Conservation (phyloP, 2,888 invertebrate species). For the Nycteola revayana region DNA sequence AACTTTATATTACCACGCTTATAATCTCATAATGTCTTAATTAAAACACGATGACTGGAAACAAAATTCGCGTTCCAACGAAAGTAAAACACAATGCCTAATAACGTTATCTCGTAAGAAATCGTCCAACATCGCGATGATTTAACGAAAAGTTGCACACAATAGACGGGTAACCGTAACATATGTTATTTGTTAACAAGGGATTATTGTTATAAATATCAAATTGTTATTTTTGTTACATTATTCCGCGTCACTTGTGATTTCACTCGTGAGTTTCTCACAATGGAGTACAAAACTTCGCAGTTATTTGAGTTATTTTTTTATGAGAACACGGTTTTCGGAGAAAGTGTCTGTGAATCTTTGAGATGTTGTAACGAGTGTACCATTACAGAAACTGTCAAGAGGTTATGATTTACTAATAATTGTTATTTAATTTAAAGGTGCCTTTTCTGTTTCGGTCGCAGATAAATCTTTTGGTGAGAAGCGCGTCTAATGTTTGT, state of each 20-base stretch:
- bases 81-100: conserved; percentile 36
- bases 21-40: conserved; percentile 13
- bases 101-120: conserved; percentile 31
- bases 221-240: too few species aligned
- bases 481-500: too few species aligned
- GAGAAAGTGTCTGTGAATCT: conserved; percentile 18
- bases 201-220: conserved; percentile 5
- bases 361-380: too few species aligned
- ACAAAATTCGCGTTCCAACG: conserved; percentile 31
- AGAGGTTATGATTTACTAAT: too few species aligned
- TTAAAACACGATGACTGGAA: conserved; percentile 22
- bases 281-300: conserved; percentile 16
- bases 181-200: conserved; percentile 24
- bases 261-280: conserved; percentile 30
- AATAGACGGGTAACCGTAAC: conserved; percentile 15
- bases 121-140: conserved; percentile 17
- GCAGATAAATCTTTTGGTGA: too few species aligned
- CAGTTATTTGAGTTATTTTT: conserved; percentile 16
- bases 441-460: too few species aligned
- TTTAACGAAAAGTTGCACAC: conserved; percentile 16
- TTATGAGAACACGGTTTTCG: conserved; percentile 16
- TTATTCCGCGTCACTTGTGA: conserved; percentile 25
- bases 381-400: too few species aligned
- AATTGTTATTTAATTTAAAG: too few species aligned
- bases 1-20: conserved; percentile 8